Base-by-base conservation (phyloP, 2,888 invertebrate species). In the Platyscelio sp. region DNA sequence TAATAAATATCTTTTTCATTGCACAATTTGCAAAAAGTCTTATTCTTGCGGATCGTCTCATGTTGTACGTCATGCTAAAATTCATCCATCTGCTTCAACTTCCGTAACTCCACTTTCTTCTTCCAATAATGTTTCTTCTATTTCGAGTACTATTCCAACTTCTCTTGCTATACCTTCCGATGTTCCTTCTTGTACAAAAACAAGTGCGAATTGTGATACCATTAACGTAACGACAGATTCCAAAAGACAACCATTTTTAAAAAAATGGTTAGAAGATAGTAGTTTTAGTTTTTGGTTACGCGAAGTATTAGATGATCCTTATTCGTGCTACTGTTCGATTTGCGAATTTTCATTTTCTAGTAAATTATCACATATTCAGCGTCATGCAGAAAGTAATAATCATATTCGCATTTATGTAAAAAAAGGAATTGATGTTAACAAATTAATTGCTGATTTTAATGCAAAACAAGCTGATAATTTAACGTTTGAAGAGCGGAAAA, bases 1-100 rank as follows among this genome's bases (percentile, higher is more conserved):
- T 33, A 33, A 33, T 33, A 33, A 33, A 33, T 33, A 33, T 3
- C 7, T 63, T 63, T 63, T 26, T 63, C 43, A 38, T 43, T n/a
- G 7, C 2, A 7, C 33, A 33, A 43, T 63, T 63, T 63, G 43
- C 18, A 63, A 60, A 2, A 63, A 43, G 13, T 26, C 26, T 43
- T 18, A 38, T 63, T 63, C 63, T 63, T 63, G 43, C 15, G 63
- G 63, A 38, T 63, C 63, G 26, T 22, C 24, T 9, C 63, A 63
- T 26, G 43, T 63, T 26, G 24, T 26, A 43, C 63, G 43, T n/a
- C 63, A 63, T 63, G 6, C 63, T 15, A 63, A 63, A 1, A 1
- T 40, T 0, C 63, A 63, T 63, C 9, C 24, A 4, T 26, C 20
- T 43, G 15, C 43, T 26, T 43, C 26, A 33, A 7, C 24, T 26